Evolutionary conservation across 2,797 vertebrate genomes (phyloP).

Genomic region (Tangara arthus): DNA sequence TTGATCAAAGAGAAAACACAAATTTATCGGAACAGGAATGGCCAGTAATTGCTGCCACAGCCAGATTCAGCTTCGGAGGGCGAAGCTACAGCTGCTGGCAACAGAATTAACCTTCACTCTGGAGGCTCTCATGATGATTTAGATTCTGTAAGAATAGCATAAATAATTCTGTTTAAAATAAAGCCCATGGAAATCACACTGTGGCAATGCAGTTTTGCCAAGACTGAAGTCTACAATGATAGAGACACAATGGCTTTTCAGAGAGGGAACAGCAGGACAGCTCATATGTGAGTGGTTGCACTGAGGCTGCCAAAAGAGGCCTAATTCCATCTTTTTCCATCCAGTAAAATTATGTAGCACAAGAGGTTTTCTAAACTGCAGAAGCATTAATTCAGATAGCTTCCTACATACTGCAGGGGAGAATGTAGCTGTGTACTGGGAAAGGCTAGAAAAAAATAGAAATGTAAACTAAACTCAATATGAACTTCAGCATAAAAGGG

Average conservation of each 20-base stretch:
- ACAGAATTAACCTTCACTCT: conserved; percentile 44
- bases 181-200: conserved; percentile 31
- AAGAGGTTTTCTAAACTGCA: conserved; percentile 33
- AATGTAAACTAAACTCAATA: not conserved
- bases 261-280: conserved; percentile 38
- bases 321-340: conserved; percentile 39
- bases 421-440: not conserved
- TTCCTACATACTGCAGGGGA: not conserved
- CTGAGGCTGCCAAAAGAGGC: conserved; percentile 33
- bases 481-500: not conserved
- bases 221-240: conserved; percentile 32
- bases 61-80: not conserved
- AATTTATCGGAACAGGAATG: not conserved
- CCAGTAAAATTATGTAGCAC: conserved; percentile 41
- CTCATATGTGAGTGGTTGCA: conserved; percentile 11
- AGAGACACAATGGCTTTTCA: conserved; percentile 25
- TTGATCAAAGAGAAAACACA: conserved; percentile 53
- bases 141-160: conserved; percentile 43
- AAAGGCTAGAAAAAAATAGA: not conserved
- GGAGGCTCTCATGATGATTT: conserved; percentile 37
- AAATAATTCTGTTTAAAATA: conserved; percentile 63
- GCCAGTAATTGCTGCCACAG: conserved; percentile 2
- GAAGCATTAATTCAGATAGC: conserved; percentile 45
- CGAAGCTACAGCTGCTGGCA: conserved; percentile 8
- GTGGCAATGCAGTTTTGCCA: conserved; percentile 25